Evolutionary conservation across 2,797 vertebrate species (phyloP), one percentile per base, ranked within the genome.

Genomic region (Poeciliopsis gracilis): DNA sequence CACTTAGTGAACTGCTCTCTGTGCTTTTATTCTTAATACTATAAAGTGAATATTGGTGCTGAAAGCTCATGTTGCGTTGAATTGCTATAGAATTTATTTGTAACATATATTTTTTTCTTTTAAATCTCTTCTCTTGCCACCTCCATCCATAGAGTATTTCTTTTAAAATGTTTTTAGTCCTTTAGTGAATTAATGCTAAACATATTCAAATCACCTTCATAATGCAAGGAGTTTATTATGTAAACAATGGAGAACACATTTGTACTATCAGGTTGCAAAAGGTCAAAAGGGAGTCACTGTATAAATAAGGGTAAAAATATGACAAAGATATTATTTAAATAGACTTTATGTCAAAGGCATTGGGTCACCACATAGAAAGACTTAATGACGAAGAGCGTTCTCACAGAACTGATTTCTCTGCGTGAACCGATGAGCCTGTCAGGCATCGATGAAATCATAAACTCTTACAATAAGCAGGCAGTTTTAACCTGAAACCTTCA

Each of bases 11-110:
- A 8, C 45, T 43, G 1, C 28, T 66, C 59, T 28, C 33, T 70
- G 30, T 76, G 67, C 47, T 78, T 78, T 79, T 80, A 55, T 76
- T 83, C 72, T 30, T 33, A 2, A 67, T 61, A 47, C 3, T 79
- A 75, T 67, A 41, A 28, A 75, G 28, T 69, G 30, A 0, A 79
- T 67, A 49, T 85, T 59, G 43, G 38, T 45, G 18, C 59, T 83
- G 45, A 53, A 72, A 73, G 0, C 61, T 73, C 51, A 12, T 10
- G 0, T 59, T 71, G 72, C 13, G 69, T 46, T 49, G 57, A 72
- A 61, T 67, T 47, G 0, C 1, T n/a, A 74, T 30, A n/a, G 25
- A 8, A 46, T 70, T 70, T 46, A 36, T 77, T 75, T 77, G 45
- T 23, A 61, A 59, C 36, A 28, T 61, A 25, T 15, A 25, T 25